Evolutionary conservation across 1,140 invertebrate species (phyloP), one percentile per base, ranked within the genome.

Genomic region (Gyrodactylus bullatarudis): DNA sequence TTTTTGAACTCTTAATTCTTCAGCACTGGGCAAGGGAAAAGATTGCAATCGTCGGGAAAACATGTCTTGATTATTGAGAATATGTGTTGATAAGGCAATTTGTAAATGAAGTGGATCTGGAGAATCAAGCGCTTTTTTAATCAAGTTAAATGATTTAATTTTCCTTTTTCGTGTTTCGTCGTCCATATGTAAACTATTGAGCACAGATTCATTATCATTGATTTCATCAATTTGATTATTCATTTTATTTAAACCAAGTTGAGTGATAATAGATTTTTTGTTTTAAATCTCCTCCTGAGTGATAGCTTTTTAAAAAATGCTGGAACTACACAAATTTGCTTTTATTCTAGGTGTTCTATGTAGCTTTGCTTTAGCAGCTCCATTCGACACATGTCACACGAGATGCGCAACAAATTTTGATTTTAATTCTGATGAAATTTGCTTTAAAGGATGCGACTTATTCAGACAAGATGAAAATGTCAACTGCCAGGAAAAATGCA

Each of bases 1-100:
- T 0, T 84, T 81, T 79, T 91, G 87, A n/a, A 95, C 77, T 23
- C 78, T 75, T 16, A 79, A 34, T 76, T 81, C 79, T 75, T 80
- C 78, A 34, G 73, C 75, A 0, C 76, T 2, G 20, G 2, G 8
- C 24, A 24, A 71, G 8, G 70, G 70, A 25, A 71, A 19, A 25
- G 24, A n/a, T 24, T 71, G 21, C 1, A 71, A 1, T 23, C 23
- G 22, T 71, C 21, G 23, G 24, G 21, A 24, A 54, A 54, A 54
- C 8, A 54, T 54, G n/a, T 54, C 34, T 16, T n/a, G 34, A 54
- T 54, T 54, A 16, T 54, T n/a, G 34, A 54, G 34, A n/a, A 54
- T 54, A n/a, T 54, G 34, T 54, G 8, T 54, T 16, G 34, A 54
- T n/a, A 54, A n/a, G n/a, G n/a, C 34, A 54, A 54, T n/a, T 54